A percentile compares a stretch with the other conserved stretches of the same genome.
Evolutionary conservation across 2,113 vertebrate species (phyloP).

Genomic region (Trichechus manatus): DNA sequence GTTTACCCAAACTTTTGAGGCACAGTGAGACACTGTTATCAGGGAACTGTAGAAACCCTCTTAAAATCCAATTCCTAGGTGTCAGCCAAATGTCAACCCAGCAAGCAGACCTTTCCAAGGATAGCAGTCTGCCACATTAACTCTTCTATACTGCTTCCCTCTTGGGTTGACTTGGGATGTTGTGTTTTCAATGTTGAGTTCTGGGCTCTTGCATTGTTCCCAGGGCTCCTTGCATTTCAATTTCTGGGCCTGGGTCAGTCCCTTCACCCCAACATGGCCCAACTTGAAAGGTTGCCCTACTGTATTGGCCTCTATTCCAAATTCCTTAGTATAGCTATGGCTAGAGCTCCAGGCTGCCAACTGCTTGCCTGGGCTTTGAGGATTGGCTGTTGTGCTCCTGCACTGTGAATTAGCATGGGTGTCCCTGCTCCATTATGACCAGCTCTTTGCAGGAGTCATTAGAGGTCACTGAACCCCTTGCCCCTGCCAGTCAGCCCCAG

Average conservation of each 20-base stretch:
- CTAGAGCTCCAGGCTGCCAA: background rate
- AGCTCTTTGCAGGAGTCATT: background rate
- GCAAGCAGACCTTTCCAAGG: no score
- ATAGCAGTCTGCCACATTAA: no score
- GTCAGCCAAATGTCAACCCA: no score
- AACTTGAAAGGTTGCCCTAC: background rate
- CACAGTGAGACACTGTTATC: no score
- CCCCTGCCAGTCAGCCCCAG: background rate
- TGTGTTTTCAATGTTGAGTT: no score
- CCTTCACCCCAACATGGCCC: no score
- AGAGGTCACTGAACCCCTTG: background rate
- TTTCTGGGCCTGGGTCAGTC: background rate
- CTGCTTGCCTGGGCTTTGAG: background rate
- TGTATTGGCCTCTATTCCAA: background rate
- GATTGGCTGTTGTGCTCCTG: background rate
- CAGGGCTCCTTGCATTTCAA: background rate
- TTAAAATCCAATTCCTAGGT: no score
- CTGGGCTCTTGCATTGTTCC: background rate
- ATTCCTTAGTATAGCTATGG: background rate
- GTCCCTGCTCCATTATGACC: no score
- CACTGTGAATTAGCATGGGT: background rate
- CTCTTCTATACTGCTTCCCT: background rate
- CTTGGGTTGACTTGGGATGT: accelerated
- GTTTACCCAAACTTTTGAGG: no score
- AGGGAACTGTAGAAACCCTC: no score